A percentile compares a stretch with the other conserved stretches of the same genome.
These are phyloP conservation scores for Sinosuthora webbiana DNA, from an alignment of 2,113 vertebrate species.

Conservation along the genomic window DNA sequence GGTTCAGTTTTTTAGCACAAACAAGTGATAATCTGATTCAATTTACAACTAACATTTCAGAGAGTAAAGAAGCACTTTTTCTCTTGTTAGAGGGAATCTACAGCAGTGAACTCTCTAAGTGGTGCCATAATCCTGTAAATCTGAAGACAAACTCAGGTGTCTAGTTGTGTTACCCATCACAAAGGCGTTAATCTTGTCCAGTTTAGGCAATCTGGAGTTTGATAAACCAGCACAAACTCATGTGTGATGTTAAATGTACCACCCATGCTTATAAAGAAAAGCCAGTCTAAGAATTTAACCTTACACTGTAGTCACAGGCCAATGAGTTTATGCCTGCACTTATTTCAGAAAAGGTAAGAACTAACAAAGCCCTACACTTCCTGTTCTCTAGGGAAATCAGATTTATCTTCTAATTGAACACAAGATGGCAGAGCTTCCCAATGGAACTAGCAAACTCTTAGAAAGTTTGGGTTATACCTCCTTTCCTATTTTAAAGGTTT, in stretches of 20 bases:
- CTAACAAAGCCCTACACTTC: neutral
- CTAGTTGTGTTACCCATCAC: neutral
- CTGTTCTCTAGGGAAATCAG: neutral
- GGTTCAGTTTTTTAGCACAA: neutral
- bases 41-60: neutral
- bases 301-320: neutral
- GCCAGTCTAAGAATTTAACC: neutral
- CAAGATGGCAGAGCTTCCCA: slow-evolving; percentile 32
- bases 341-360: neutral
- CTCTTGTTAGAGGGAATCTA: neutral
- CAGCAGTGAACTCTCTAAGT: neutral
- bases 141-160: neutral
- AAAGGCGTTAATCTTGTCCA: neutral
- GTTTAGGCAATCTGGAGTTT: neutral
- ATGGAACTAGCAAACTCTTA: neutral
- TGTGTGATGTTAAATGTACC: neutral
- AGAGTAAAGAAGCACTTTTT: neutral
- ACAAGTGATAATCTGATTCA: neutral
- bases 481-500: neutral
- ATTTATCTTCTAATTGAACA: neutral
- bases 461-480: neutral
- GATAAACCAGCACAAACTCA: neutral
- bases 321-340: neutral
- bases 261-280: neutral
- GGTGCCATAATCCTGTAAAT: neutral